Base-by-base conservation (phyloP, 2,797 vertebrate genomes). In the Microctenopoma steveboyesi region DNA sequence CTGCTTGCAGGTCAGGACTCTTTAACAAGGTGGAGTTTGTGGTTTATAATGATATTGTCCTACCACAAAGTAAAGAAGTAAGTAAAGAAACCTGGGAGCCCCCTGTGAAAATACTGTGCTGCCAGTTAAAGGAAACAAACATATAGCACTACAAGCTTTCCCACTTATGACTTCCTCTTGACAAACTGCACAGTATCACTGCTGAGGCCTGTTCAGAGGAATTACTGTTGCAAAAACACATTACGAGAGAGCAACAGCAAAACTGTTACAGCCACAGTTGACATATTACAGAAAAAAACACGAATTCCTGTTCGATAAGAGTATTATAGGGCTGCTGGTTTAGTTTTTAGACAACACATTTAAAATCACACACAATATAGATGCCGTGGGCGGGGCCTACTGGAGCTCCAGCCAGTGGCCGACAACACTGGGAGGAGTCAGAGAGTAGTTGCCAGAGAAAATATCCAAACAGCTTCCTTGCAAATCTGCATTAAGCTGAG, bases 351-450 rank as follows among this genome's bases (percentile, higher is more conserved):
- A 51, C 13, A 27, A 27, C 0, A 43, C 37, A 53, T 46, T 53
- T 0, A 50, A 48, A 68, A 62, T 56, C 58, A 49, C 33, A 27
- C 58, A 49, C 33, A 27, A 8, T 56, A 22, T 18, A 46, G 52
- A 43, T 49, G 39, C 13, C 8, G 77, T 66, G 78, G 89, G 85
- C 39, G 77, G 81, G 57, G 0, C 27, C 49, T 49, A 55, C 45
- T 55, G 40, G 18, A n/a, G 64, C 62, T 53, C 47, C 76, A 83
- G 70, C 81, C 84, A 87, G 53, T 90, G 50, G 68, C 72, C 64
- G 63, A 69, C 45, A 16, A 4, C 25, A 45, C 15, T 68, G 85
- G 89, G 90, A 76, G 85, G 88, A 89, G 86, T 73, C 83, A 65
- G 14, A 3, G 57, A 70, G 46, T 66, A 51, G 84, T 84, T 82